phyloP scores from a whole-genome alignment of 2,113 vertebrate species.

The Cyphomyrus discorhynchus region DNA sequence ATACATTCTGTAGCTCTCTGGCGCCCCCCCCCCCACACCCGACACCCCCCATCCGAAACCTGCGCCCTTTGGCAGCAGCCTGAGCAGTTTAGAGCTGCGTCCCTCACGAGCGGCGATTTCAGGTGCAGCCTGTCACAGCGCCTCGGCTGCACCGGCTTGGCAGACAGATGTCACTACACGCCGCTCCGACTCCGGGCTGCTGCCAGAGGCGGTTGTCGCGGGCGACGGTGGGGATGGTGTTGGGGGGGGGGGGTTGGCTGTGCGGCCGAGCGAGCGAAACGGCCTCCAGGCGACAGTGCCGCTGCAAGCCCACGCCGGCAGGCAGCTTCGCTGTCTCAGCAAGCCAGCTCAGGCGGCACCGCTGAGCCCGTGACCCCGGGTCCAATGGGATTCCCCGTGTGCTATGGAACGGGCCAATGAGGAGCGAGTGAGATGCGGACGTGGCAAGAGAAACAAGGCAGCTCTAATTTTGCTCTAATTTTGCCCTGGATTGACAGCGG shows the following conservation, averaged over 20 bases:
- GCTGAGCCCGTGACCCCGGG: background rate
- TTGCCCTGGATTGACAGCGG: background rate
- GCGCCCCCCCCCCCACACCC: slow-evolving; percentile 34
- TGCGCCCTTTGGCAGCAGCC: slow-evolving; percentile 61
- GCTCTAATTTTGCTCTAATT: background rate
- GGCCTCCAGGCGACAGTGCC: background rate
- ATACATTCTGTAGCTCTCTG: slow-evolving; percentile 14
- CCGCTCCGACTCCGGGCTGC: slow-evolving; percentile 11
- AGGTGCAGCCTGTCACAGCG: slow-evolving; percentile 63
- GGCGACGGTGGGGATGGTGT: slow-evolving; percentile 24
- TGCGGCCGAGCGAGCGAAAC: background rate
- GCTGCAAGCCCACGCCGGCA: background rate
- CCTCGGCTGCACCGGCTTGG: slow-evolving; percentile 29
- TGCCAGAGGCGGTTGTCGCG: slow-evolving; percentile 39
- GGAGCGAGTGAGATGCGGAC: background rate
- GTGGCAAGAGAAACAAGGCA: background rate
- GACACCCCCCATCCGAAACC: slow-evolving; percentile 48
- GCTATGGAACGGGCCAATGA: background rate
- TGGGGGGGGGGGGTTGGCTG: slow-evolving; percentile 35
- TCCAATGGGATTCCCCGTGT: background rate
- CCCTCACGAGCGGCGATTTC: slow-evolving; percentile 64
- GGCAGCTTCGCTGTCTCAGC: background rate
- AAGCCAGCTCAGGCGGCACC: background rate
- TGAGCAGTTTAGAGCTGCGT: slow-evolving; percentile 56
- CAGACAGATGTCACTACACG: slow-evolving; percentile 38